Evolutionary conservation across 2,113 vertebrate genomes (phyloP).

Genomic region (rat (Rattus norvegicus)): GRCr8 NC_086034.1:37146001-37146500

Average conservation of each 20-base stretch:
- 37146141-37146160: background rate
- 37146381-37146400: background rate
- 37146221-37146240: background rate
- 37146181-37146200: background rate
- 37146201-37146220: background rate
- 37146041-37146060: background rate
- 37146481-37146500: background rate
- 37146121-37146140: background rate
- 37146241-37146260: background rate
- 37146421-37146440: background rate
- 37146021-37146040: background rate
- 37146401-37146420: background rate
- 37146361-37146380: too few relatives aligned
- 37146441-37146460: background rate
- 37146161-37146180: background rate
- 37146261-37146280: too few relatives aligned
- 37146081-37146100: background rate
- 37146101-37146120: too few relatives aligned
- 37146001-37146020: background rate
- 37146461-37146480: background rate
- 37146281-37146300: background rate
- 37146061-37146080: background rate
- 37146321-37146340: background rate
- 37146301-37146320: background rate
- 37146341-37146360: background rate